Conservation (phyloP, 2,797 vertebrate species). For the Micropoecilia bifurca region DNA sequence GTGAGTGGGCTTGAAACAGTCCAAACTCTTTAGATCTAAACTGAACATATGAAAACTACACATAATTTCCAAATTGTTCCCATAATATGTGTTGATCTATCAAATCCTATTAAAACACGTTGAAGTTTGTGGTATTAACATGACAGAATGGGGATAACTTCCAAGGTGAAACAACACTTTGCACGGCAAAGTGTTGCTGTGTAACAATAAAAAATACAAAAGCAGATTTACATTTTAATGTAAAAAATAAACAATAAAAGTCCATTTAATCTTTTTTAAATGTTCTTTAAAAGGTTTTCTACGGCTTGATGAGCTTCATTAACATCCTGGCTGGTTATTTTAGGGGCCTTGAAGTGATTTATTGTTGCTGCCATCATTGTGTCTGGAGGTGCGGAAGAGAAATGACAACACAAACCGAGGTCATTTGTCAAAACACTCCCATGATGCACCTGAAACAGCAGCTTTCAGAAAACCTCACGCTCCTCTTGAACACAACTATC, state of each 20-base stretch:
- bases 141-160: neutral
- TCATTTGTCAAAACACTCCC: conserved; percentile 1
- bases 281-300: neutral
- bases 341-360: neutral
- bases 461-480: neutral
- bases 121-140: neutral
- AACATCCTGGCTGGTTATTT: neutral
- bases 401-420: neutral
- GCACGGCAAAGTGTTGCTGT: neutral
- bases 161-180: neutral
- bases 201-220: neutral
- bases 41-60: no score
- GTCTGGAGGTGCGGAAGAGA: neutral
- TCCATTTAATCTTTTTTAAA: neutral
- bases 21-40: no score
- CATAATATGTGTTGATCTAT: neutral
- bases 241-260: neutral
- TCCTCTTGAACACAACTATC: neutral
- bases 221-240: neutral
- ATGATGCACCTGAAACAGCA: conserved; percentile 1
- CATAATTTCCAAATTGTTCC: no score
- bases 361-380: neutral
- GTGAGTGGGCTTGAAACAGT: no score
- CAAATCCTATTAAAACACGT: neutral
- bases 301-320: neutral